Percentiles rank a stretch among this genome's conserved stretches.
Evolutionary conservation across 2,797 vertebrate species (phyloP).

Genomic region (Rhynchonycteris naso): DNA sequence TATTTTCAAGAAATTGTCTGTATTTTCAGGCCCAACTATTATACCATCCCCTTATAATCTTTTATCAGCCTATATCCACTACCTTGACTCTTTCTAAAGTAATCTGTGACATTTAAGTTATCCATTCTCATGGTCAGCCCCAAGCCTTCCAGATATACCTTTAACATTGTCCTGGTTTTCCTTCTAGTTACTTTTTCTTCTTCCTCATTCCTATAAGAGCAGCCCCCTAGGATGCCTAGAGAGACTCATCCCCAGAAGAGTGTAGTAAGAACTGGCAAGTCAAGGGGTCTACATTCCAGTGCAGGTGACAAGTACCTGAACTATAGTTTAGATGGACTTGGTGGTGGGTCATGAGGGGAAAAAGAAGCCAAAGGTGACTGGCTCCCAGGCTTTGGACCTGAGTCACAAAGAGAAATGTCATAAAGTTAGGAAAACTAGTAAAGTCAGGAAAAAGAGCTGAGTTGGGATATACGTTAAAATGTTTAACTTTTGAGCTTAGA

Average conservation of each 20-base stretch:
- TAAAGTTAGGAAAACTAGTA: conserved; percentile 2
- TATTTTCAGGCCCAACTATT: background rate
- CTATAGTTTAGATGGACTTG: background rate
- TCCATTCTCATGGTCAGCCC: background rate
- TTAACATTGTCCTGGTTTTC: background rate
- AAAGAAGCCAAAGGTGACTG: background rate
- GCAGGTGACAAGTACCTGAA: background rate
- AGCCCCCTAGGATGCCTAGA: background rate
- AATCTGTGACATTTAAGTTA: conserved; percentile 15
- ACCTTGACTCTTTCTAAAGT: background rate
- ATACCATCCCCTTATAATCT: background rate
- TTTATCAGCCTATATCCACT: background rate
- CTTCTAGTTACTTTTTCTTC: background rate
- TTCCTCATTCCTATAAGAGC: background rate
- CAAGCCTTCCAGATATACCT: background rate
- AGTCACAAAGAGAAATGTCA: background rate
- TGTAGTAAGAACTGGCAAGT: background rate
- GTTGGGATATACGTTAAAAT: background rate
- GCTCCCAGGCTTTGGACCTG: background rate
- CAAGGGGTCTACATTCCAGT: background rate
- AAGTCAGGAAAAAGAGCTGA: background rate
- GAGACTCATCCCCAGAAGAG: background rate
- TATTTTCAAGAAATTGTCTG: background rate
- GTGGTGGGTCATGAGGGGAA: background rate
- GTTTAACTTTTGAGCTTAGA: background rate